Conservation (phyloP, 2,888 invertebrate species). For the Chloroclysta siterata region DNA sequence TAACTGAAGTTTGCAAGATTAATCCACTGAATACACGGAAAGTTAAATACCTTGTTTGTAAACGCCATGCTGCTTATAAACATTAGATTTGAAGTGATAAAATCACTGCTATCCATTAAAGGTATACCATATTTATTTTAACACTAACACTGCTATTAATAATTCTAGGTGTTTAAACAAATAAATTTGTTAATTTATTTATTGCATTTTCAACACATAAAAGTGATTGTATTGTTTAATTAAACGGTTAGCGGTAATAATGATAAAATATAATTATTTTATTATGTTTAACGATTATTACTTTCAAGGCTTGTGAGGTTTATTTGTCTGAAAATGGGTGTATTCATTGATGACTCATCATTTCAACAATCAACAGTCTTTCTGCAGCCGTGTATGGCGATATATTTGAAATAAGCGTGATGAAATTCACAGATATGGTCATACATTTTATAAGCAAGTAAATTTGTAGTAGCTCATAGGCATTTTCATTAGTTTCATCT, state of each 20-base stretch:
- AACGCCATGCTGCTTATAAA: neutral
- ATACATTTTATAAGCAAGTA: no score
- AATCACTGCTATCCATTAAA: neutral
- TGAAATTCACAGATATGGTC: no score
- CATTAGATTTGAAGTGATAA: slow-evolving; percentile 1
- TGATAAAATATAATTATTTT: slow-evolving; percentile 15
- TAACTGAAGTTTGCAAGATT: neutral
- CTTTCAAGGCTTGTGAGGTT: slow-evolving; percentile 15
- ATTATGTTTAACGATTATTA: slow-evolving; percentile 9
- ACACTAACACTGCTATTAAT: neutral
- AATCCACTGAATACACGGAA: neutral
- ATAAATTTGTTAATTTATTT: slow-evolving; percentile 25
- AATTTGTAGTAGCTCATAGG: no score
- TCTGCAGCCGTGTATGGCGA: no score
- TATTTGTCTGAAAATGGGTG: neutral
- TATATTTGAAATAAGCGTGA: no score
- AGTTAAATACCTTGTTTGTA: neutral
- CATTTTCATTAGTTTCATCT: no score
- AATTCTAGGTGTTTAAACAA: neutral
- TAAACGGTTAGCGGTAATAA: neutral
- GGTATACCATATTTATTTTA: neutral
- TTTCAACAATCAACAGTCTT: no score
- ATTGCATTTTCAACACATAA: slow-evolving; percentile 18
- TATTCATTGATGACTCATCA: no score
- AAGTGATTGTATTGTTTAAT: slow-evolving; percentile 7